Base-by-base conservation (phyloP, 2,113 vertebrate genomes). In the Aptenodytes forsteri region DNA sequence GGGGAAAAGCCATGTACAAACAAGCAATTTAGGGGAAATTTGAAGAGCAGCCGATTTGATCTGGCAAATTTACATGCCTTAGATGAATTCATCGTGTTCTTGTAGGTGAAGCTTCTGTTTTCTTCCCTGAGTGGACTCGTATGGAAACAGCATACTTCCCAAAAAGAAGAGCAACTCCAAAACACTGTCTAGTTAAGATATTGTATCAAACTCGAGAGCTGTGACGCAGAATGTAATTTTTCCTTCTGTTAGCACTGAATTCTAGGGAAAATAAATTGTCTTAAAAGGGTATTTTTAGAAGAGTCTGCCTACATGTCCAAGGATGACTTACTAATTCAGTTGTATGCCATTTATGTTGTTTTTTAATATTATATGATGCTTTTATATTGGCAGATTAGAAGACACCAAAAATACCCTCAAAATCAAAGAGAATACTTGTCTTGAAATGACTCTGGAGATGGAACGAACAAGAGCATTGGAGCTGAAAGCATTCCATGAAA, bases 401-500 rank as follows among this genome's bases (percentile, higher is more conserved):
- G 92, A 98, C 40, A 86, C 90, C 12, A 98, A 95, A 78, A 92
- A 67, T 27, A 50, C 72, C 17, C 97, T 98, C 59, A 96, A 76
- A 88, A 95, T 55, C 83, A 97, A 79, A 90, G 97, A 98, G 64
- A 56, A 56, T 3, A 64, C 73, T 42, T 96, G 92, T 67, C 72
- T 59, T 30, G 96, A 92, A 64, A 96, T 98, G 52, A 86, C 69
- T 6, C 96, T 97, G 77, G 98, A 98, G 79, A 86, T 98, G 20
- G 94, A 98, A 64, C 94, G 98, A 50, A 98, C 97, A 61, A 97
- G 97, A 91, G 95, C 82, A 76, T 93, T 98, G 92, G 98, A 99
- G 82, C 93, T 96, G 8, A 98, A 98, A 97, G 97, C 98, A 8
- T 99, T 99, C 90, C 52, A 97, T 62, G 98, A 99, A 61, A 99